Percentiles rank a stretch among this genome's conserved stretches.
Evolutionary conservation across 2,797 vertebrate genomes (phyloP).

Genomic region (Cryptoblepharus egeriae): DNA sequence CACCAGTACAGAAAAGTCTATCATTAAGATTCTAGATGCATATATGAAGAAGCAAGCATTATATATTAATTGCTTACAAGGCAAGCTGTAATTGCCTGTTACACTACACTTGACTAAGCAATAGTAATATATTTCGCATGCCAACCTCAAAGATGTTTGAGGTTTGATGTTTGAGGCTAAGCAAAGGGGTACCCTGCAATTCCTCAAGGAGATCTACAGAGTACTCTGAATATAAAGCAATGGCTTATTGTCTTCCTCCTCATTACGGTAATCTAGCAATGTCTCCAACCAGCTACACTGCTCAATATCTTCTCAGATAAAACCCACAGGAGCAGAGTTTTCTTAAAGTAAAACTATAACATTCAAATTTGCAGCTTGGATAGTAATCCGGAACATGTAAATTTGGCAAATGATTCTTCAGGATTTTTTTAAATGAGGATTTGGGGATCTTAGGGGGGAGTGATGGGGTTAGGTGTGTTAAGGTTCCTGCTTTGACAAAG

Average conservation of each 20-base stretch:
- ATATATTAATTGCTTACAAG: conserved; percentile 51
- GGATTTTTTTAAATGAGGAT: too few species aligned
- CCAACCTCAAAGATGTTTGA: conserved; percentile 57
- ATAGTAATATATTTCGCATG: conserved; percentile 58
- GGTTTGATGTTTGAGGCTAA: too few species aligned
- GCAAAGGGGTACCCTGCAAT: conserved; percentile 26
- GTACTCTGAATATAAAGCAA: conserved; percentile 21
- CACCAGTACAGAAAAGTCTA: conserved; percentile 32
- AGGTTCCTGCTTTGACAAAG: neutral
- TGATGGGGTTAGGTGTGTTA: too few species aligned
- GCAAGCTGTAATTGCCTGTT: conserved; percentile 49
- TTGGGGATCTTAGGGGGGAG: neutral
- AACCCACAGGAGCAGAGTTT: conserved; percentile 34
- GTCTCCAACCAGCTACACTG: conserved; percentile 13
- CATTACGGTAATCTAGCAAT: conserved; percentile 26
- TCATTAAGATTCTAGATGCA: conserved; percentile 37
- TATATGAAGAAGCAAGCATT: conserved; percentile 55
- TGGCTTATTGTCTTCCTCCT: neutral
- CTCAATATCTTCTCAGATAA: conserved; percentile 28
- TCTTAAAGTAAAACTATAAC: neutral
- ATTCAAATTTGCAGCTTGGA: neutral
- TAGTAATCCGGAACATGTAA: neutral
- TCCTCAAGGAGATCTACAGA: conserved; percentile 26
- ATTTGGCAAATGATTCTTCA: neutral
- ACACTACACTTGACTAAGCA: conserved; percentile 51